These are phyloP conservation scores for Drosophila borborema DNA, from an alignment of 2,888 invertebrate species.

Conservation along the genomic window DNA sequence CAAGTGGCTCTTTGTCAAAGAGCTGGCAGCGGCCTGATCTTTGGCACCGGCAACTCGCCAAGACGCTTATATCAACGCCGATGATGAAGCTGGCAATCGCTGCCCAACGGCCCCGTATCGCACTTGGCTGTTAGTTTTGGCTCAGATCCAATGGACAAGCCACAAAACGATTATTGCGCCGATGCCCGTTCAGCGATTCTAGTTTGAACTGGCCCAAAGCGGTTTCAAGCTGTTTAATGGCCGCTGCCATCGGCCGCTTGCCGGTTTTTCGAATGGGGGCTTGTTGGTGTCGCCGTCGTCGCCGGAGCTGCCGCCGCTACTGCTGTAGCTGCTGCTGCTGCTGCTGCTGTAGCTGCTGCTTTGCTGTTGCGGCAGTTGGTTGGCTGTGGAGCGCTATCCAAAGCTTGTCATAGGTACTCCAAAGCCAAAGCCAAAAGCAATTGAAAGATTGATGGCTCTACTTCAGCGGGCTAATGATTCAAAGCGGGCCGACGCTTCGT, in stretches of 20 bases:
- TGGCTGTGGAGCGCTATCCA: constrained; percentile 27
- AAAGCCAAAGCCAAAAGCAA: constrained; percentile 43
- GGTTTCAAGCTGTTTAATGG: constrained; percentile 64
- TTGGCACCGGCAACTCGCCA: constrained; percentile 21
- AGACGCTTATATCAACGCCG: constrained; percentile 39
- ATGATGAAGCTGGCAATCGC: constrained; percentile 20
- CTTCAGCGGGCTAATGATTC: constrained; percentile 58
- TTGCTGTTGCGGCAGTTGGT: not conserved
- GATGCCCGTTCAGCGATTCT: constrained; percentile 61
- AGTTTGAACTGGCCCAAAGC: constrained; percentile 73
- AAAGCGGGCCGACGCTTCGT: constrained; percentile 51
- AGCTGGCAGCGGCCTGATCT: constrained; percentile 27
- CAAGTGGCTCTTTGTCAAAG: constrained; percentile 46
- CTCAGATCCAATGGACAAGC: constrained; percentile 34
- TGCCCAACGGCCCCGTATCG: constrained; percentile 16
- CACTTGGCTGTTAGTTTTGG: constrained; percentile 41
- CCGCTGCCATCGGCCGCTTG: constrained; percentile 35
- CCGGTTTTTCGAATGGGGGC: constrained; percentile 61
- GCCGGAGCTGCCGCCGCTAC: not conserved
- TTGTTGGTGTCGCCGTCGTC: constrained; percentile 22
- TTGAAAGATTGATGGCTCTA: constrained; percentile 69
- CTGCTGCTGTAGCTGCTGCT: not conserved
- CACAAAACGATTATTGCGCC: constrained; percentile 48
- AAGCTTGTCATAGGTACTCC: constrained; percentile 44
- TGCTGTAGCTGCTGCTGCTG: not conserved